Evolutionary conservation across 2,888 invertebrate genomes (phyloP).

Genomic region (Conus canariensis): DNA sequence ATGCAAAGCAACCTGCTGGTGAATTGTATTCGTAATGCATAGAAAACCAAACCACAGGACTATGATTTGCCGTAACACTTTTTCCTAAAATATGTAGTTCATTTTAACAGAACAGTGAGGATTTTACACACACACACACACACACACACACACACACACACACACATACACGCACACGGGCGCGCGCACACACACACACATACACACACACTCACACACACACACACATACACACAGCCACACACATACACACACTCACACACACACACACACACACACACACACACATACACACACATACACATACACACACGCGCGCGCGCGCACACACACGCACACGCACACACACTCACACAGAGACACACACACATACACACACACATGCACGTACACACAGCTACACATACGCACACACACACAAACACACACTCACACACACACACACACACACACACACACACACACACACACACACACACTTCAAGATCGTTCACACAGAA

Average conservation of each 20-base stretch:
- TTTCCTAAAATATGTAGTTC: no score
- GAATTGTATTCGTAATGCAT: no score
- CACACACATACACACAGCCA: no score
- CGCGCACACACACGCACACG: slow-evolving; percentile 21
- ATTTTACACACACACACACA: neutral
- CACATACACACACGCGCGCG: neutral
- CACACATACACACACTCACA: neutral
- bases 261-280: neutral
- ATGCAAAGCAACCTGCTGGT: no score
- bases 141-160: slow-evolving; percentile 32
- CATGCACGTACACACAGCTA: neutral
- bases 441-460: slow-evolving; percentile 2
- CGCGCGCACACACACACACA: neutral
- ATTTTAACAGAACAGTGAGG: no score
- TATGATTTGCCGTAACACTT: no score
- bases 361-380: slow-evolving; percentile 22
- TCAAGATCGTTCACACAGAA: no score
- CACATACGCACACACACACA: no score
- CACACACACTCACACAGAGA: slow-evolving; percentile 15
- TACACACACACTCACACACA: neutral
- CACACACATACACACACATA: neutral
- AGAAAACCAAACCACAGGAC: no score
- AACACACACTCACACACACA: neutral
- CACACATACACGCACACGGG: neutral
- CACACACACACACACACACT: neutral